Conservation (phyloP, 2,797 vertebrate genomes). For the Betta splendens region DNA sequence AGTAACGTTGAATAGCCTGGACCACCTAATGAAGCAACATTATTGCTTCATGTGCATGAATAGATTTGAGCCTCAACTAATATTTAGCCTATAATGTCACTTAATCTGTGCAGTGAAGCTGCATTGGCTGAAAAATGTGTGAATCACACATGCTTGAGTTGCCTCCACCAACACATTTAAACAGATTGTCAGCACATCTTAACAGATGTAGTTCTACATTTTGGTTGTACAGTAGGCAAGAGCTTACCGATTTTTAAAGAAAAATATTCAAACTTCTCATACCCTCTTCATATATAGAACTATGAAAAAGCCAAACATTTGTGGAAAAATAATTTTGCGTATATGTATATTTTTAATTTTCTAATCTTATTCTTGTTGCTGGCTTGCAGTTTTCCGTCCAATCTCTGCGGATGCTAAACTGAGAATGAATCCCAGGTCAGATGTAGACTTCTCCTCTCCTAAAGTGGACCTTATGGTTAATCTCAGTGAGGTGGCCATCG, state of each 20-base stretch:
- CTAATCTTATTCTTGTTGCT: conserved; percentile 34
- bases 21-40: neutral
- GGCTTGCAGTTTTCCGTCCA: conserved; percentile 89
- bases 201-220: conserved; percentile 33
- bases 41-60: neutral
- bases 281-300: neutral
- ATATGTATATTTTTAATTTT: neutral
- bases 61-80: neutral
- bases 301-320: neutral
- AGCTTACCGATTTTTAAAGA: conserved; percentile 4
- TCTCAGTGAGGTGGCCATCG: conserved; percentile 90
- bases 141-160: conserved; percentile 22
- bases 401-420: conserved; percentile 95
- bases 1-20: too few relatives aligned
- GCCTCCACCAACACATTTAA: conserved; percentile 10
- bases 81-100: neutral
- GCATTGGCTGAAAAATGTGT: neutral
- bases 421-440: conserved; percentile 94
- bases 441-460: conserved; percentile 92
- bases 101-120: neutral
- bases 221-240: neutral
- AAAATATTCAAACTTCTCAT: neutral
- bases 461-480: conserved; percentile 93
- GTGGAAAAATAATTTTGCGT: neutral
- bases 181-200: conserved; percentile 15